phyloP scores from a whole-genome alignment of 2,888 invertebrate genomes.

The Zelleria hepariella region DNA sequence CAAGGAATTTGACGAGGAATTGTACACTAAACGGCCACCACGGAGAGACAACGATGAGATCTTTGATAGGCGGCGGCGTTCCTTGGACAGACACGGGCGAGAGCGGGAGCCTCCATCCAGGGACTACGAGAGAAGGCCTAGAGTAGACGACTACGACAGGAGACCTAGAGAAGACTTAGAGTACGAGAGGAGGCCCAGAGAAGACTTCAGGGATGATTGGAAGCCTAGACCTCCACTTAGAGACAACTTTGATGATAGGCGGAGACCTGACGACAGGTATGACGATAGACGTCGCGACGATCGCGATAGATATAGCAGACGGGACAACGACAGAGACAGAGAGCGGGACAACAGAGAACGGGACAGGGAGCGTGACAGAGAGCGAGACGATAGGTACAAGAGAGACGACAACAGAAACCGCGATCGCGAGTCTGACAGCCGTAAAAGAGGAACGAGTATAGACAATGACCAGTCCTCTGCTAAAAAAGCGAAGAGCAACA shows the following conservation, averaged over 20 bases:
- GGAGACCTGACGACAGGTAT: conserved; percentile 16
- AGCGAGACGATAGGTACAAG: conserved; percentile 25
- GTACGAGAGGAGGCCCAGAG: conserved; percentile 12
- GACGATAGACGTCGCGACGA: conserved; percentile 17
- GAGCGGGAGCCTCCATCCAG: conserved; percentile 18
- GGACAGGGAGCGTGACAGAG: conserved; percentile 26
- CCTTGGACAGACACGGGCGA: conserved; percentile 26
- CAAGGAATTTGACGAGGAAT: conserved; percentile 33
- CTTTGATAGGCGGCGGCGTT: conserved; percentile 14
- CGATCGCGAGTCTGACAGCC: conserved; percentile 44
- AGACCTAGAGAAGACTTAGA: conserved; percentile 7
- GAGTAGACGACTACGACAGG: background rate
- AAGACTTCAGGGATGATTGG: conserved; percentile 22
- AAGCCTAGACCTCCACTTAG: conserved; percentile 13
- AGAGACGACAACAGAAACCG: conserved; percentile 27
- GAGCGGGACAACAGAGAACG: conserved; percentile 26
- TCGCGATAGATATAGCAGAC: conserved; percentile 6
- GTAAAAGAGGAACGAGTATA: conserved; percentile 45
- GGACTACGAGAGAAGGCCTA: conserved; percentile 15
- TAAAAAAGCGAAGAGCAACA: background rate
- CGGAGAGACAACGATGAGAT: conserved; percentile 28
- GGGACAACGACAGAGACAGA: conserved; percentile 20
- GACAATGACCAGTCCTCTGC: conserved; percentile 29
- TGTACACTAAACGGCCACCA: conserved; percentile 36
- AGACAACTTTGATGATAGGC: conserved; percentile 24